These are phyloP conservation scores for Eupeodes corollae DNA, from an alignment of 1,140 invertebrate genomes.

Conservation along the genomic window DNA sequence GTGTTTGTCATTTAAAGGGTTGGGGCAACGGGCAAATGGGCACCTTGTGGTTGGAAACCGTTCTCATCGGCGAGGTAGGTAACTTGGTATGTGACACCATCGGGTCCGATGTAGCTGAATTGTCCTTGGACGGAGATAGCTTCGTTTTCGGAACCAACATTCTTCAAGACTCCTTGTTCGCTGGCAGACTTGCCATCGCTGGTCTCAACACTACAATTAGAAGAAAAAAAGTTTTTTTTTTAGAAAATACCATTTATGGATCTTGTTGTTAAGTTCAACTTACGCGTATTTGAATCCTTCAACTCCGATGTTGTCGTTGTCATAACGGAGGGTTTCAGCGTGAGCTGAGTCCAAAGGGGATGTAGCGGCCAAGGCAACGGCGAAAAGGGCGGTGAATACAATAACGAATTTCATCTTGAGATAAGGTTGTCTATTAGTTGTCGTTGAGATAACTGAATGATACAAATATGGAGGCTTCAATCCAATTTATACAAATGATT, in stretches of 20 bases:
- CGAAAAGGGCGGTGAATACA: constrained; percentile 26
- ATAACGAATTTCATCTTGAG: constrained; percentile 27
- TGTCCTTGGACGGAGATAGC: constrained; percentile 44
- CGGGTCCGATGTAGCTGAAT: constrained; percentile 49
- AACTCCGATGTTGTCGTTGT: constrained; percentile 15
- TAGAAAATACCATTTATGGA: neutral
- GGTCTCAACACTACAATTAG: constrained; percentile 43
- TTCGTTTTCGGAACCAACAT: constrained; percentile 41
- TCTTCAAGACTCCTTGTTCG: constrained; percentile 45
- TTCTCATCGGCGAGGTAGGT: constrained; percentile 56
- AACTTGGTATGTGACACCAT: constrained; percentile 49
- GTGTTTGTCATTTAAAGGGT: no score
- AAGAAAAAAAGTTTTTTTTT: neutral
- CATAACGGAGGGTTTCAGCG: constrained; percentile 28
- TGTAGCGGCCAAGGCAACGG: constrained; percentile 21
- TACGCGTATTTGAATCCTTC: no score
- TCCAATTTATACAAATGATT: no score
- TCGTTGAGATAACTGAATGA: no score
- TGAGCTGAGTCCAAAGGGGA: constrained; percentile 6
- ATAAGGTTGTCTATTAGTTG: no score
- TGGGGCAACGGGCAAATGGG: constrained; percentile 39
- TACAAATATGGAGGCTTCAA: no score
- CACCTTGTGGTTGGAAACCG: constrained; percentile 52
- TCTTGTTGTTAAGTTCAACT: no score
- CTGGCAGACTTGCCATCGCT: constrained; percentile 49